Base-by-base conservation (phyloP, 2,888 invertebrate species). In the Nomada fabriciana region DNA sequence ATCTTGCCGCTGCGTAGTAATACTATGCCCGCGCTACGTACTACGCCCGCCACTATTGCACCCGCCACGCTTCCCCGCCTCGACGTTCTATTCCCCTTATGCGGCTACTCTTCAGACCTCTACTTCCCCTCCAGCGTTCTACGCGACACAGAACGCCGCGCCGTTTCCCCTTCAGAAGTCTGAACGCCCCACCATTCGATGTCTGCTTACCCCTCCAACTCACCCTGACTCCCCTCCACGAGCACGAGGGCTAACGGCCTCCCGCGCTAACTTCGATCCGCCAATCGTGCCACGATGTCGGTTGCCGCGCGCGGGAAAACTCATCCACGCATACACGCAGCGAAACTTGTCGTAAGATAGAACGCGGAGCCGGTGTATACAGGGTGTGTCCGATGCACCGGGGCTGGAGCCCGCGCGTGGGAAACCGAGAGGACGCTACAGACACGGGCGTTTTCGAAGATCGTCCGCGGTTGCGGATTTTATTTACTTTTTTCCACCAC, bases 261-360 rank as follows among this genome's bases (percentile, higher is more conserved):
- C 86, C 89, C 88, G 87, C 84, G 84, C 86, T 83, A 83, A 86
- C 86, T 83, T 83, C 85, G 84, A 82, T 81, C 89, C 84, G 64
- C 91, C 91, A 91, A 91, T 91, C 69, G 84, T 64, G 76, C 63
- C 61, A 61, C 57, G 68, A 80, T 81, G 82, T 76, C 85, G 80
- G 85, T 92, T 92, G 90, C 87, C 92, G 91, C 92, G 92, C 92
- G 92, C 91, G 92, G 92, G 91, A 91, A 92, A 91, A 91, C 89
- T 84, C 77, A 76, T 76, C 76, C 74, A 82, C 88, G 78, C 85
- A 80, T 67, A 87, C 85, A 82, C 85, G 79, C 82, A 74, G 29
- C 69, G 59, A 59, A 50, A 68, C 52, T 61, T 67, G 70, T 68
- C 71, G 80, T 64, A 61, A 77, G 82, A 65, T 70, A 70, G 64